These are phyloP conservation scores for Chinchilla lanigera DNA, from an alignment of 2,113 vertebrate species.

Conservation along the genomic window DNA sequence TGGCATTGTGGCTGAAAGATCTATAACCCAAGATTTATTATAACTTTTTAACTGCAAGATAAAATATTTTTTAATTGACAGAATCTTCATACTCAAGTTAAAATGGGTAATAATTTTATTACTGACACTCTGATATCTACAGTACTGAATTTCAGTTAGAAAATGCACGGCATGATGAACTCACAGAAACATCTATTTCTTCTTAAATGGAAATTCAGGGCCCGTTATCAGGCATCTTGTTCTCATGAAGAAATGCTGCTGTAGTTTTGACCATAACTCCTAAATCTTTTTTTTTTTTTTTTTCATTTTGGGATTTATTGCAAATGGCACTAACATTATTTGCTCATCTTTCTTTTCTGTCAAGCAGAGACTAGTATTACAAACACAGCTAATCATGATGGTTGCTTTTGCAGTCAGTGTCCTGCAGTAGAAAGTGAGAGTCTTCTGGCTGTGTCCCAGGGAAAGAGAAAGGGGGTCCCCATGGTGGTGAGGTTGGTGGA, in stretches of 20 bases:
- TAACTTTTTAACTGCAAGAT: constrained; percentile 62
- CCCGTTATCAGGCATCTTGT: constrained; percentile 35
- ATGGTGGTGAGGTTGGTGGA: background rate
- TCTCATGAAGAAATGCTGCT: constrained; percentile 30
- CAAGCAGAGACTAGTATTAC: constrained; percentile 2
- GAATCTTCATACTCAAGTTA: constrained; percentile 49
- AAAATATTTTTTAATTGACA: constrained; percentile 75
- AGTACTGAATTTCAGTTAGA: constrained; percentile 55
- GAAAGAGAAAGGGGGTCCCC: background rate
- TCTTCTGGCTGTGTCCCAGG: background rate
- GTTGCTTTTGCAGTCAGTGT: background rate
- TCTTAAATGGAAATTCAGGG: constrained; percentile 63
- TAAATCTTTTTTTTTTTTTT: background rate
- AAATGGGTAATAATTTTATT: constrained; percentile 43
- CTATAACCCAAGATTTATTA: background rate
- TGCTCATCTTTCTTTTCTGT: constrained; percentile 58
- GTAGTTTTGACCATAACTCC: background rate
- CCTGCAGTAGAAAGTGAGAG: background rate
- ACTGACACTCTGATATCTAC: constrained; percentile 39
- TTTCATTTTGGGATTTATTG: constrained; percentile 53
- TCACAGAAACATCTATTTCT: constrained; percentile 48
- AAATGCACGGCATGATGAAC: constrained; percentile 21
- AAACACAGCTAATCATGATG: background rate
- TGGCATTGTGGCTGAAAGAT: constrained; percentile 45
- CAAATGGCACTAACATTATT: constrained; percentile 46